A percentile compares a stretch with the other conserved stretches of the same genome.
These are phyloP conservation scores for Orbicella faveolata DNA, from an alignment of 64 coral and sea anemone species.

Conservation along the genomic window DNA sequence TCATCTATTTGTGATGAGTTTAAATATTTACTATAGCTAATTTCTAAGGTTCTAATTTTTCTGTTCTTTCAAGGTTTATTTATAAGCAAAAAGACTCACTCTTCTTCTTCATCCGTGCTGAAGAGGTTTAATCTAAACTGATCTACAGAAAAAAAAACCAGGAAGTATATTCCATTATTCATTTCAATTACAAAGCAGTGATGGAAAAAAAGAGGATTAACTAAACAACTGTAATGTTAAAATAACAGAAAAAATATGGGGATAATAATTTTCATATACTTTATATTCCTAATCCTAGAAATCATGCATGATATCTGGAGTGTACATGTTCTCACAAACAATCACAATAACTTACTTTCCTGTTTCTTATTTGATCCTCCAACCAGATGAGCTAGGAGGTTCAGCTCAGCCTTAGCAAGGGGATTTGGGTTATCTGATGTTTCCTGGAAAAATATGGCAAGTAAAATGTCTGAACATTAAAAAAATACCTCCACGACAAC, in stretches of 20 bases:
- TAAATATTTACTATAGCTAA: too few species aligned
- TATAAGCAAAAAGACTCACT: slow-evolving; percentile 64
- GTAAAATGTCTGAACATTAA: neutral
- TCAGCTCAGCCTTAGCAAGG: slow-evolving; percentile 93
- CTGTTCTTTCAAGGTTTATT: too few species aligned
- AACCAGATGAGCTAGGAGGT: slow-evolving; percentile 85
- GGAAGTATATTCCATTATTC: neutral
- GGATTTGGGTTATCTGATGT: slow-evolving; percentile 74
- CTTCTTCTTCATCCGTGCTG: slow-evolving; percentile 92
- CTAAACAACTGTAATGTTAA: too few species aligned
- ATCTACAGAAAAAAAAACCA: slow-evolving; percentile 36
- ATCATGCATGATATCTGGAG: neutral
- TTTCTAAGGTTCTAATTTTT: too few species aligned
- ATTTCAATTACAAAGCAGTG: neutral
- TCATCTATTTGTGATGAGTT: too few species aligned
- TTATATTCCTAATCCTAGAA: too few species aligned
- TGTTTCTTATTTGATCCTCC: slow-evolving; percentile 56
- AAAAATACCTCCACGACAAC: neutral
- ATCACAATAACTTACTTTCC: slow-evolving; percentile 35
- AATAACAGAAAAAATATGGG: too few species aligned
- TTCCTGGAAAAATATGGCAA: slow-evolving; percentile 33
- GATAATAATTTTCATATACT: too few species aligned
- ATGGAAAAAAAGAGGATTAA: neutral
- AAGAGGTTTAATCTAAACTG: slow-evolving; percentile 96
- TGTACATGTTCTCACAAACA: neutral